Conservation (phyloP, 1,140 invertebrate species). For the Scylla paramamosain region DNA sequence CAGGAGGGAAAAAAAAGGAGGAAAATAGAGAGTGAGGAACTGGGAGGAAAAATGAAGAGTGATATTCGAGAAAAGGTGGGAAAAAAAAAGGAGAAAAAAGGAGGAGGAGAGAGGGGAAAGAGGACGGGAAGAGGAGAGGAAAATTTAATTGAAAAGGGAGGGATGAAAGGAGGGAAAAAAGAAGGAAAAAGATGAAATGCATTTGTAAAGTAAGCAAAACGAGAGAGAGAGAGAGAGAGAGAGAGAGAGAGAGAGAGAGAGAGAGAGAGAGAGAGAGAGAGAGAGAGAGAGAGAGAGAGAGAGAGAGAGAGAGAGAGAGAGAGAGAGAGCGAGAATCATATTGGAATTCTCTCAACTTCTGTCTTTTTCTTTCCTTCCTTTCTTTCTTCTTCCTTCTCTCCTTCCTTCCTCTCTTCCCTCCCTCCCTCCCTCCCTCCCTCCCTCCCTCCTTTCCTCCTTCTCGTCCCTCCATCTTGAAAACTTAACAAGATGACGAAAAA, state of each 20-base stretch:
- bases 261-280: background rate
- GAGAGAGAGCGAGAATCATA: background rate
- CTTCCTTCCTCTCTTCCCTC: background rate
- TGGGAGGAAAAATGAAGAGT: too few relatives aligned
- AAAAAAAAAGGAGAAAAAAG: background rate
- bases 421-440: background rate
- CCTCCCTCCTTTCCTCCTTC: too few relatives aligned
- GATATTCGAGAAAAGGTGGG: background rate
- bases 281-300: background rate
- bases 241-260: slow-evolving; percentile 33
- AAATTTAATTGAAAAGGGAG: background rate
- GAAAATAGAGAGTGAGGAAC: too few relatives aligned
- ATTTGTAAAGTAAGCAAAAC: background rate
- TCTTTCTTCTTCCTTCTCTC: background rate
- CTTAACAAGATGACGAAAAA: too few relatives aligned
- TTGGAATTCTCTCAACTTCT: too few relatives aligned
- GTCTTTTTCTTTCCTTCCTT: too few relatives aligned
- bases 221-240: slow-evolving; percentile 35
- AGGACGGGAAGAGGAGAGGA: background rate
- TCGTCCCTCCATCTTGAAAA: too few relatives aligned
- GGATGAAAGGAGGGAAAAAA: too few relatives aligned
- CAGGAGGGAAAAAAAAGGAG: too few relatives aligned
- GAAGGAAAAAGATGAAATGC: background rate
- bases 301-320: background rate
- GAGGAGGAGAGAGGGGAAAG: background rate